These are phyloP conservation scores for Palythoa grandis DNA, from an alignment of 92 coral and sea anemone genomes.

Conservation along the genomic window DNA sequence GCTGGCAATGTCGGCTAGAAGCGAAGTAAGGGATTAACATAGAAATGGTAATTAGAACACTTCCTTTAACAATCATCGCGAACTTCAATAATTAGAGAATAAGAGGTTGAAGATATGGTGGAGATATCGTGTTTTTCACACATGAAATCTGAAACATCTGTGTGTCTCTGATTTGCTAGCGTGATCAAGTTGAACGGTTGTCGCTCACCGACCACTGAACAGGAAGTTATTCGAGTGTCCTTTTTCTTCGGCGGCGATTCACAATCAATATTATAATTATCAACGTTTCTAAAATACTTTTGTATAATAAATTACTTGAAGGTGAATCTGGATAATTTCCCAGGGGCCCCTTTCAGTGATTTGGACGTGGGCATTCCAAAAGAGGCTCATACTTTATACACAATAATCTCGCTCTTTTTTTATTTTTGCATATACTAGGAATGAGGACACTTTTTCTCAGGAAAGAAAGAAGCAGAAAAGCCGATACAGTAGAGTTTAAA, in stretches of 20 bases:
- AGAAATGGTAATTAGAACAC: not conserved
- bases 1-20: not conserved
- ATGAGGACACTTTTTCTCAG: no score
- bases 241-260: not conserved
- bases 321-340: no score
- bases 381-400: no score
- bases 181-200: not conserved
- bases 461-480: no score
- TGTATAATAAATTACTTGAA: no score
- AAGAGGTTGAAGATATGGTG: not conserved
- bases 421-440: no score
- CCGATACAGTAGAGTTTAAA: no score
- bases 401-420: no score
- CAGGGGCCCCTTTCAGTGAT: no score
- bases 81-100: not conserved
- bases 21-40: conserved; percentile 2
- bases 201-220: not conserved
- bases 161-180: not conserved
- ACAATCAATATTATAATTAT: not conserved
- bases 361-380: no score
- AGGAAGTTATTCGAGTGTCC: not conserved
- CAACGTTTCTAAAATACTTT: no score
- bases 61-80: not conserved
- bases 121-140: not conserved
- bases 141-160: not conserved